A percentile compares a stretch with the other conserved stretches of the same genome.
These are phyloP conservation scores for Seriola dumerili DNA, from an alignment of 2,113 vertebrate genomes.

Conservation along the genomic window DNA sequence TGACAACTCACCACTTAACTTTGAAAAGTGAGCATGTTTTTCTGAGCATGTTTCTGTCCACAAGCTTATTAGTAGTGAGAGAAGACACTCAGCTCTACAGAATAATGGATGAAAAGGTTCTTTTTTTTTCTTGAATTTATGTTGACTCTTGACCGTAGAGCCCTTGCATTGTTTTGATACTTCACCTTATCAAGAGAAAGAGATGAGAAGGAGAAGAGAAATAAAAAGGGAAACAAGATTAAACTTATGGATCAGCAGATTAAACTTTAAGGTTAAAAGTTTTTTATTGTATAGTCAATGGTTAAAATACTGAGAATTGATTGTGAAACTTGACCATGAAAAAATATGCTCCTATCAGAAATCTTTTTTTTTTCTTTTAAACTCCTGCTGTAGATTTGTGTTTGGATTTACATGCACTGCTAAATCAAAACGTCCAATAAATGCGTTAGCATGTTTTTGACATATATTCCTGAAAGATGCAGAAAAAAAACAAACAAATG, in stretches of 20 bases:
- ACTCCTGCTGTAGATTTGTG: too few relatives aligned
- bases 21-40: constrained; percentile 21
- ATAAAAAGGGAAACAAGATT: not conserved
- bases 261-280: not conserved
- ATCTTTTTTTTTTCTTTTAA: not conserved
- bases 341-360: not conserved
- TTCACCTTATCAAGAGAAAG: not conserved
- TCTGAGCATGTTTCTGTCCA: constrained; percentile 23
- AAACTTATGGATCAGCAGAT: not conserved
- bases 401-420: not conserved
- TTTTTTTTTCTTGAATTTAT: not conserved
- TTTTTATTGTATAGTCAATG: constrained; percentile 11
- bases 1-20: constrained; percentile 20
- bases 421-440: not conserved
- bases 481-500: too few relatives aligned
- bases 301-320: constrained; percentile 18
- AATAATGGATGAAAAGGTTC: not conserved
- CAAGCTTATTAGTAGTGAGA: constrained; percentile 15
- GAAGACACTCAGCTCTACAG: not conserved
- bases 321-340: constrained; percentile 7
- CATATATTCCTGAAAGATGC: too few relatives aligned
- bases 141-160: constrained; percentile 31
- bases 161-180: not conserved
- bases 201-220: not conserved
- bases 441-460: too few relatives aligned